These are phyloP conservation scores for Troides helena DNA, from an alignment of 2,888 invertebrate species.

Conservation along the genomic window DNA sequence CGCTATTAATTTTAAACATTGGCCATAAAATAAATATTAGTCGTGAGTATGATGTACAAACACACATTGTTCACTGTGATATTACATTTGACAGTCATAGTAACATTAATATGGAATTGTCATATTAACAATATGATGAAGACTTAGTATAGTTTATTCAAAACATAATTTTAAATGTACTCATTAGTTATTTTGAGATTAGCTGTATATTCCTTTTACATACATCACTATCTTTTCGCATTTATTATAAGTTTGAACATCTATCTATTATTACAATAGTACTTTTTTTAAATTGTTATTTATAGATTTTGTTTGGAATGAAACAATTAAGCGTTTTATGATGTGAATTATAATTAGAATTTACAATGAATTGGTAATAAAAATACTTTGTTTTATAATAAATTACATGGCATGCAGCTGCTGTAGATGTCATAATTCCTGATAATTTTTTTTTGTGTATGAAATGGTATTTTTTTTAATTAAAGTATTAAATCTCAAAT, in stretches of 20 bases:
- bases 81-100: slow-evolving; percentile 27
- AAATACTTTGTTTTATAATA: background rate
- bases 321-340: slow-evolving; percentile 4
- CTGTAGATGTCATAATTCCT: too few relatives aligned
- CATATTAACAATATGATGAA: slow-evolving; percentile 15
- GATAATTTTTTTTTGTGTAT: background rate
- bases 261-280: slow-evolving; percentile 17
- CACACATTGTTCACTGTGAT: slow-evolving; percentile 28
- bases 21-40: slow-evolving; percentile 22
- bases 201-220: slow-evolving; percentile 15
- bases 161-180: slow-evolving; percentile 15
- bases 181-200: slow-evolving; percentile 26
- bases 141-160: slow-evolving; percentile 23
- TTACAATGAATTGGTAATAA: background rate
- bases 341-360: slow-evolving; percentile 10
- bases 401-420: background rate
- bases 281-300: slow-evolving; percentile 11
- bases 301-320: slow-evolving; percentile 15
- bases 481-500: too few relatives aligned
- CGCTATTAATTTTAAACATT: slow-evolving; percentile 16
- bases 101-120: slow-evolving; percentile 21
- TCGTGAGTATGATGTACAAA: slow-evolving; percentile 7
- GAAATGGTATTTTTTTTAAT: background rate
- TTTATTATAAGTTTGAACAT: slow-evolving; percentile 24
- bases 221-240: slow-evolving; percentile 28